Percentiles rank a stretch among this genome's conserved stretches.
Conservation (phyloP, 2,113 vertebrate species). For the Rhadina sibilatrix region DNA sequence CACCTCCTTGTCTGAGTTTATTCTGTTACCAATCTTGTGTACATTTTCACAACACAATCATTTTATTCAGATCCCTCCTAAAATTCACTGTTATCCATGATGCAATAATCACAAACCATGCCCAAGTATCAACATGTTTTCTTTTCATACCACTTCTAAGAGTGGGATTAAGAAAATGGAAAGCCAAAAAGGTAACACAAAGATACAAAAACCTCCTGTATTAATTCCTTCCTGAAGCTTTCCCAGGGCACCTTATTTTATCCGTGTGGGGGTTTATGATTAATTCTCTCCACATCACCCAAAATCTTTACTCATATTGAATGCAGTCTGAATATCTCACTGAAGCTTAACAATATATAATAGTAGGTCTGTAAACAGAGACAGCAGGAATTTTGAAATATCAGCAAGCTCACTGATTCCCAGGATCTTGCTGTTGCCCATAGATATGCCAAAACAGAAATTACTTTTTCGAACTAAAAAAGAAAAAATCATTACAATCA, state of each 20-base stretch:
- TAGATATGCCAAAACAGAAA: neutral
- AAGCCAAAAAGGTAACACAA: neutral
- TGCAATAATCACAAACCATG: neutral
- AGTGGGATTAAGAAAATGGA: neutral
- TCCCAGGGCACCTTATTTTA: neutral
- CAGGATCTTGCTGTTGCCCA: neutral
- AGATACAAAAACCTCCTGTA: neutral
- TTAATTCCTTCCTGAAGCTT: neutral
- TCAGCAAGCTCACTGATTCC: neutral
- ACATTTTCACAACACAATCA: neutral
- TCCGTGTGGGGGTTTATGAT: neutral
- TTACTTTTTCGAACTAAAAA: neutral
- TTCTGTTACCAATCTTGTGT: neutral
- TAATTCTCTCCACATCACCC: neutral
- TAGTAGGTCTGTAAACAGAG: slow-evolving; percentile 11
- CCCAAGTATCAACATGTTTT: neutral
- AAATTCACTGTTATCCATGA: neutral
- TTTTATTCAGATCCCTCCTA: neutral
- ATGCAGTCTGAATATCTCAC: neutral
- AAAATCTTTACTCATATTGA: neutral
- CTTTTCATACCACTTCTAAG: neutral
- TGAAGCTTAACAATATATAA: neutral
- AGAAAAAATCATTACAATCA: neutral
- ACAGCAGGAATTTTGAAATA: slow-evolving; percentile 17
- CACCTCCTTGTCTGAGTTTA: neutral